A percentile compares a stretch with the other conserved stretches of the same genome.
phyloP scores from a whole-genome alignment of 2,888 invertebrate species.

The Lochmaea capreae region DNA sequence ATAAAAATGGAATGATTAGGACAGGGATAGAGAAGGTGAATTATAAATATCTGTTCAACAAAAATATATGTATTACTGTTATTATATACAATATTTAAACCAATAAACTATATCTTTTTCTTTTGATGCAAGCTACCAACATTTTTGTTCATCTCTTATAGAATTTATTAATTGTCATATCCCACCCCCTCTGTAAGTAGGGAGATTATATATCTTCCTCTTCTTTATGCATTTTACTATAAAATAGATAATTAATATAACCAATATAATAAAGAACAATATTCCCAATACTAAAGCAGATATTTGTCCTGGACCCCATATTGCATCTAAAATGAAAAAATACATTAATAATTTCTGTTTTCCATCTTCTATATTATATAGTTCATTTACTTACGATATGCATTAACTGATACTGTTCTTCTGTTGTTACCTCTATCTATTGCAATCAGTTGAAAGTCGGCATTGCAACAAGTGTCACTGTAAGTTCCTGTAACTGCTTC shows the following conservation, averaged over 20 bases:
- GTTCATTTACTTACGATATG: constrained; percentile 56
- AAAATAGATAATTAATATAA: constrained; percentile 69
- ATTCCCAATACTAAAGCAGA: constrained; percentile 79
- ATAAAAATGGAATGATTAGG: too few species aligned
- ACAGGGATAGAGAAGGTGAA: too few species aligned
- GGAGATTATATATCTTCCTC: constrained; percentile 69
- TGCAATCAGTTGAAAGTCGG: constrained; percentile 75
- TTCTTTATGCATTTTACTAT: constrained; percentile 73
- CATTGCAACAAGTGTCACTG: constrained; percentile 79
- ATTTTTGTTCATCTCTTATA: constrained; percentile 50
- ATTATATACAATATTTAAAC: too few species aligned
- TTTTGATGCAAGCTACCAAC: constrained; percentile 21
- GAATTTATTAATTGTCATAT: constrained; percentile 52
- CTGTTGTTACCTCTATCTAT: constrained; percentile 78
- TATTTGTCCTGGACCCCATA: constrained; percentile 67
- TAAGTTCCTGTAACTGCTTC: constrained; percentile 76
- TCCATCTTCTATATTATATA: constrained; percentile 16
- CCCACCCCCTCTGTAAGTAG: constrained; percentile 65
- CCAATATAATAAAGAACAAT: constrained; percentile 71
- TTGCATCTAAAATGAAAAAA: constrained; percentile 54
- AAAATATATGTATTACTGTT: too few species aligned
- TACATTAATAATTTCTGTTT: constrained; percentile 6
- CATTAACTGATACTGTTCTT: constrained; percentile 73
- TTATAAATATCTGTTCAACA: too few species aligned
- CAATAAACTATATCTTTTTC: too few species aligned